Evolutionary conservation across 2,113 vertebrate genomes (phyloP).

Genomic region (Leptosomus discolor): DNA sequence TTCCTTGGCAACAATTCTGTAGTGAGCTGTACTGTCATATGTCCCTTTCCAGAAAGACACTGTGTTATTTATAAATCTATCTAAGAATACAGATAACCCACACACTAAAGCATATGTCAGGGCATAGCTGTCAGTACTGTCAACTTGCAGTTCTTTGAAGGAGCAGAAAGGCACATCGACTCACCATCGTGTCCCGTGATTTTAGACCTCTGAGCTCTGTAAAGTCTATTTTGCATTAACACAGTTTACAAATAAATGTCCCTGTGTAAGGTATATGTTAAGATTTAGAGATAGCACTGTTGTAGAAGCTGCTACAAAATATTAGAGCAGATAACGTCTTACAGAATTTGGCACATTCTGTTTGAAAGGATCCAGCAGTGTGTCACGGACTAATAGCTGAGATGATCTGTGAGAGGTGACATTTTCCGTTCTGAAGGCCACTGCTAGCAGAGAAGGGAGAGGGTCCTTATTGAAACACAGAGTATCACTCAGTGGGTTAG

Average conservation of each 20-base stretch:
- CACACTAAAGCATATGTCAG: conserved; percentile 47
- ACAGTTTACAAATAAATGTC: background rate
- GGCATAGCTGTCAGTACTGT: conserved; percentile 37
- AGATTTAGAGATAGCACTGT: background rate
- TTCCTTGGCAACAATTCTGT: conserved; percentile 37
- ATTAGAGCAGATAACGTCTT: background rate
- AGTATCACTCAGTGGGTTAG: background rate
- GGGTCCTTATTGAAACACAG: background rate
- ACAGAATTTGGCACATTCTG: background rate
- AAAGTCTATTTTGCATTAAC: background rate
- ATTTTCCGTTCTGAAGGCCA: background rate
- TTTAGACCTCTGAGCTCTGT: background rate
- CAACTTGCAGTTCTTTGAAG: background rate
- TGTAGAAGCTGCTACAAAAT: background rate
- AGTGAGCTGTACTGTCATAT: conserved; percentile 43
- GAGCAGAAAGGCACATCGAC: background rate
- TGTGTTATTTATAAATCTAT: conserved; percentile 50
- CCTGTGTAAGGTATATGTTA: background rate
- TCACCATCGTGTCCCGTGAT: background rate
- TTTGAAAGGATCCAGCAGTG: background rate
- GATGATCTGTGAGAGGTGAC: background rate
- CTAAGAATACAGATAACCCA: conserved; percentile 59
- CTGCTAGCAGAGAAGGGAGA: background rate
- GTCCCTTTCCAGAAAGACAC: conserved; percentile 43
- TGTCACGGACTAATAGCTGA: background rate